Percentiles rank a stretch among this genome's conserved stretches.
These are phyloP conservation scores for Megaleporinus macrocephalus DNA, from an alignment of 2,113 vertebrate genomes.

Conservation along the genomic window DNA sequence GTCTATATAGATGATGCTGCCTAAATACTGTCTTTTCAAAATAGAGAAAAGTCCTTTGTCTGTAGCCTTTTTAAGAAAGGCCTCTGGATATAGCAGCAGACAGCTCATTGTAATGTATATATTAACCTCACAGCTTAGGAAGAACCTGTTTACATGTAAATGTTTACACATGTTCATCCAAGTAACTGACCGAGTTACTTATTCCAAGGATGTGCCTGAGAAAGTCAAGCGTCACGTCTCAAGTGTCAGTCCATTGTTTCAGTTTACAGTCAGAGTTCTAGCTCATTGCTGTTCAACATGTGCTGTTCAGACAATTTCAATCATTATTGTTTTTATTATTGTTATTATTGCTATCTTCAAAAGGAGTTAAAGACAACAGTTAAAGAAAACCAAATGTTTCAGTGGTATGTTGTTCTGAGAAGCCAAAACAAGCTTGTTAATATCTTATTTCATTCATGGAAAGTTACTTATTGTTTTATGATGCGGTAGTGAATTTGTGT, in stretches of 20 bases:
- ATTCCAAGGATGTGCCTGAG: neutral
- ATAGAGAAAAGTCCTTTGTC: neutral
- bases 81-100: neutral
- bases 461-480: constrained; percentile 39
- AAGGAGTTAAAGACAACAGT: neutral
- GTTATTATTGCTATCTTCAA: neutral
- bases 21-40: too few species aligned
- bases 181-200: neutral
- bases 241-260: neutral
- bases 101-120: neutral
- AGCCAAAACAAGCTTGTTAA: constrained; percentile 18
- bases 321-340: neutral
- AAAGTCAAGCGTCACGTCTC: neutral
- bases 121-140: constrained; percentile 1
- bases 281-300: neutral
- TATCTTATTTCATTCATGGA: constrained; percentile 12
- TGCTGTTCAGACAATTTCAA: neutral
- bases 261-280: neutral
- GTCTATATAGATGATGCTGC: neutral
- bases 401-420: neutral
- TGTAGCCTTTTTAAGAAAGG: neutral
- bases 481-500: constrained; percentile 3
- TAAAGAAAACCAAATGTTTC: neutral
- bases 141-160: neutral
- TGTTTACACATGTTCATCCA: neutral